Evolutionary conservation across 2,113 vertebrate genomes (phyloP).

Genomic region (Phaetusa simplex): DNA sequence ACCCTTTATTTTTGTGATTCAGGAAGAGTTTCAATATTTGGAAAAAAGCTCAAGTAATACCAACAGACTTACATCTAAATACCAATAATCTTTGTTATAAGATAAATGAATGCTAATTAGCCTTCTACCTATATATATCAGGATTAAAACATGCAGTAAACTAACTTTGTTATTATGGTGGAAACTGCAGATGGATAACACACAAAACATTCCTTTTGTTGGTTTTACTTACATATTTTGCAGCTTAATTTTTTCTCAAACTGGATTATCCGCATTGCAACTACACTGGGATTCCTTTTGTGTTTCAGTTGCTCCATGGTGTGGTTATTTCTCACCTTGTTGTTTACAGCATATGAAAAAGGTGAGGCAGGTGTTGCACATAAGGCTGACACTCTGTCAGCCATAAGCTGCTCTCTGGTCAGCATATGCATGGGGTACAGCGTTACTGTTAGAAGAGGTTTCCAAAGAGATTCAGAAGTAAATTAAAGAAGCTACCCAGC

Average conservation of each 20-base stretch:
- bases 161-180: not conserved
- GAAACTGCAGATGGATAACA: not conserved
- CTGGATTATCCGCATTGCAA: not conserved
- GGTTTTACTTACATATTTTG: not conserved
- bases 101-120: not conserved
- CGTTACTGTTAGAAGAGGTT: slow-evolving; percentile 3
- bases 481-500: slow-evolving; percentile 39
- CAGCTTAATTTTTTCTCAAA: not conserved
- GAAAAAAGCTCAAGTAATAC: not conserved
- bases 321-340: slow-evolving; percentile 23
- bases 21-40: not conserved
- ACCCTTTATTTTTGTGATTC: not conserved
- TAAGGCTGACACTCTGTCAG: slow-evolving; percentile 46
- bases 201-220: not conserved
- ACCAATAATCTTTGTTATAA: not conserved
- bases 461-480: slow-evolving; percentile 21
- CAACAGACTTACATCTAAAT: not conserved
- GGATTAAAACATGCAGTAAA: not conserved
- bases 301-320: not conserved
- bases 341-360: slow-evolving; percentile 31
- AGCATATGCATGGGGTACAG: slow-evolving; percentile 14
- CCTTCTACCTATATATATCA: not conserved
- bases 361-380: not conserved
- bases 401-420: slow-evolving; percentile 25
- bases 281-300: not conserved